phyloP scores from a whole-genome alignment of 2,797 vertebrate species.

The Syngnathus acus region DNA sequence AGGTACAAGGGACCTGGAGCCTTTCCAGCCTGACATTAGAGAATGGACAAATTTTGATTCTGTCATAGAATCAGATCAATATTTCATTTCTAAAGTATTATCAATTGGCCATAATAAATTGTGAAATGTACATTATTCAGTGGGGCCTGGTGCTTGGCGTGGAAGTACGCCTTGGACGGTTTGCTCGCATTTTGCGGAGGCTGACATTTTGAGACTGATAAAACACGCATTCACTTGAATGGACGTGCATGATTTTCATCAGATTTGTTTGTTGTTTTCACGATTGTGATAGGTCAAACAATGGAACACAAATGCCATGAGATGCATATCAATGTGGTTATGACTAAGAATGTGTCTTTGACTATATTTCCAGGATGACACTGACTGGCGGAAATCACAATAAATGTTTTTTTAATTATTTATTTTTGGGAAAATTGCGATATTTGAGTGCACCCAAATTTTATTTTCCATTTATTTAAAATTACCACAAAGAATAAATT shows the following conservation, averaged over 20 bases:
- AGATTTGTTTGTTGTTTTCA: background rate
- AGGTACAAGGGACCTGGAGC: background rate
- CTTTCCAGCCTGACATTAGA: background rate
- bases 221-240: background rate
- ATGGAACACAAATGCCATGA: background rate
- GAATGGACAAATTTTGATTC: background rate
- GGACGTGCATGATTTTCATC: background rate
- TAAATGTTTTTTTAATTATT: background rate
- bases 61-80: background rate
- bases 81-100: background rate
- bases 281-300: background rate
- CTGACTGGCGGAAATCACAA: background rate
- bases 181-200: background rate
- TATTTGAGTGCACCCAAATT: no score
- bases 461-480: no score
- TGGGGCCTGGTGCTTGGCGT: background rate
- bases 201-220: constrained; percentile 1
- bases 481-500: no score
- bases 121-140: constrained; percentile 1
- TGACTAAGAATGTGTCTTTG: background rate
- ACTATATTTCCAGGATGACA: background rate
- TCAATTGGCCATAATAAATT: background rate
- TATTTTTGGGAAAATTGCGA: background rate
- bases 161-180: background rate
- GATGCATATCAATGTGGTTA: background rate